Base-by-base conservation (phyloP, 2,113 vertebrate genomes). In the Oenanthe oenanthe region DNA sequence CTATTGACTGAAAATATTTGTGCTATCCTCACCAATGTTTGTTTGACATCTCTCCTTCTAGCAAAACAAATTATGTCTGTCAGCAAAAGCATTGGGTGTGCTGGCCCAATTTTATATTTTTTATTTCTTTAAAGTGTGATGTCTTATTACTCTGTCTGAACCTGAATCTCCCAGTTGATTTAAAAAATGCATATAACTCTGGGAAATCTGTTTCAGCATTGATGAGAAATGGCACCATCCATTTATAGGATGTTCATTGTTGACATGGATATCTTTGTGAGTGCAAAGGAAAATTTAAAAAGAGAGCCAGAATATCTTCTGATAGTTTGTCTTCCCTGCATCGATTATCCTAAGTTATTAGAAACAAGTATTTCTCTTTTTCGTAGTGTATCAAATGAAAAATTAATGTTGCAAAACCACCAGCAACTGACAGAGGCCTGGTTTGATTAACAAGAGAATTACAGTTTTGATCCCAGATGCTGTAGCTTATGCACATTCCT, bases 391-490 rank as follows among this genome's bases (percentile, higher is more conserved):
- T 45, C 40, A 68, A 78, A n/a, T 57, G 32, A 80, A 54, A 92
- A 80, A 92, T 32, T 66, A 19, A 24, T 58, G 13, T n/a, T 89
- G 61, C 32, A 88, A 94, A 92, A 19, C 38, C 19, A 74, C 17
- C 50, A 38, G 1, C 53, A 76, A 28, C 42, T 83, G 79, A 40
- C 17, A 48, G 10, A 80, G 56, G 34, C 60, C 56, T 74, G 31
- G 45, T 87, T 78, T 93, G 60, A 87, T 85, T 65, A 95, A 62
- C 57, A 81, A 21, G 61, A 87, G 80, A 96, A 92, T 95, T 87
- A 89, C 0, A 8, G 13, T 18, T 92, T 86, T 68, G 73, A 74
- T 95, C 50, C 73, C 76, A 93, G 86, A 85, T 85, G 91, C 91
- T 85, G 53, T 68, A 86, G 86, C 61, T 95, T 88, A 89, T 68